Evolutionary conservation across 2,113 vertebrate genomes (phyloP), one percentile per base, ranked within the genome.

Genomic region (Saguinus midas): DNA sequence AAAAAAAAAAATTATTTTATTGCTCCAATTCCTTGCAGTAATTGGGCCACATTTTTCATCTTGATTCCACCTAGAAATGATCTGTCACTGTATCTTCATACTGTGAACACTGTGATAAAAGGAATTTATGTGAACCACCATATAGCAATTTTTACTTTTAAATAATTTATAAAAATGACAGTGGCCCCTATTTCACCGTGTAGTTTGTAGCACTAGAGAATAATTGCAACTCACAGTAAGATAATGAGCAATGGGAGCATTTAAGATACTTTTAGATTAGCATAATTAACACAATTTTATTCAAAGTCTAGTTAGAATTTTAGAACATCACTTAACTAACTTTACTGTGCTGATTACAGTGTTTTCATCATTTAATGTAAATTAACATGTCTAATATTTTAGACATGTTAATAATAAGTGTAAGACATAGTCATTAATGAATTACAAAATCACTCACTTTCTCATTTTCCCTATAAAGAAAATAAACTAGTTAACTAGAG

Each of bases 111-210:
- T 16, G 11, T 48, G 57, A 72, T 61, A 91, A 97, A 97, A 95
- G 87, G 57, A 79, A 72, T 45, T 70, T 45, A 96, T 40, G 66
- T 8, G 88, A 94, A 89, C 27, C 29, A 81, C 25, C 13, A 16
- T 16, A n/a, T 61, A 94, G 79, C 16, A 75, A 90, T 48, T 91
- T 27, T 88, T 37, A 64, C 2, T 48, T 9, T 89, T 86, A 92
- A 97, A 93, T 52, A 80, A 93, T 79, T 94, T 94, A 13, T 83
- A 81, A 48, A 97, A 98, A 96, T 95, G 73, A 29, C 93, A 55
- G 4, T 93, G 93, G 55, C 61, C 43, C 29, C 94, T 93, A 72
- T 79, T 89, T 4, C 64, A 50, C 29, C 87, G 10, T 50, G 5
- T 23, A 35, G 13, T 35, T 92, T 76, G 79, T n/a, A 86, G 35